phyloP scores from a whole-genome alignment of 2,888 invertebrate genomes.

The Stenodema calcarata region DNA sequence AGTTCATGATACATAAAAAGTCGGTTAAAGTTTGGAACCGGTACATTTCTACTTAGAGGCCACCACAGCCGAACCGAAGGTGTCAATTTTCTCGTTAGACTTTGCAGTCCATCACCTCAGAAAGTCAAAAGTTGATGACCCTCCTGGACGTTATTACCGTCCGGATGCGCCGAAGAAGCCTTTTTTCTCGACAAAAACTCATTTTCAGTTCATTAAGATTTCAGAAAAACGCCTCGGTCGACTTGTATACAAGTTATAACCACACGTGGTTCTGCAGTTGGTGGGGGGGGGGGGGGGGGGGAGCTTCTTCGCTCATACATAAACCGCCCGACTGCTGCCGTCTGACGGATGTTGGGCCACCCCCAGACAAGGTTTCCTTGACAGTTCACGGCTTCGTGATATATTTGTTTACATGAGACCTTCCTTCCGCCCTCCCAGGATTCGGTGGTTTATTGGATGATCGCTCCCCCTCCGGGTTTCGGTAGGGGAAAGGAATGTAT shows the following conservation, averaged over 20 bases:
- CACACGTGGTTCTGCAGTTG: slow-evolving; percentile 18
- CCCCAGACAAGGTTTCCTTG: slow-evolving; percentile 20
- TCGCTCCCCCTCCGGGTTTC: not conserved
- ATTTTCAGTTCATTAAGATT: slow-evolving; percentile 47
- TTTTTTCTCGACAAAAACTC: slow-evolving; percentile 3
- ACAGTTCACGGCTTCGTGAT: slow-evolving; percentile 41
- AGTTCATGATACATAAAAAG: too few relatives aligned
- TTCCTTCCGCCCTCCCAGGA: not conserved
- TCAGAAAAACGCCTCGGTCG: slow-evolving; percentile 9
- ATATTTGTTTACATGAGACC: slow-evolving; percentile 43
- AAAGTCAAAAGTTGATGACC: slow-evolving; percentile 6
- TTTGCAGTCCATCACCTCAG: slow-evolving; percentile 5
- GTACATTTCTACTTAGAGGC: too few relatives aligned
- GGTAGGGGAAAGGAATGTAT: not conserved
- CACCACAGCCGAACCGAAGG: too few relatives aligned
- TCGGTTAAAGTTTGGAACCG: too few relatives aligned
- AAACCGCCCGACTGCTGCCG: not conserved
- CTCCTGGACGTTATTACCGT: slow-evolving; percentile 44
- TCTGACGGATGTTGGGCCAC: slow-evolving; percentile 37
- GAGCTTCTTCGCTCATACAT: not conserved
- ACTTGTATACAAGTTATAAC: too few relatives aligned
- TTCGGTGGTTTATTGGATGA: not conserved
- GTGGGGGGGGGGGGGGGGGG: not conserved
- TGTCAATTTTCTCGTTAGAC: slow-evolving; percentile 17
- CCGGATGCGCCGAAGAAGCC: slow-evolving; percentile 37